Conservation (phyloP, 1,140 invertebrate species). For the Drosophila ercepeae region DNA sequence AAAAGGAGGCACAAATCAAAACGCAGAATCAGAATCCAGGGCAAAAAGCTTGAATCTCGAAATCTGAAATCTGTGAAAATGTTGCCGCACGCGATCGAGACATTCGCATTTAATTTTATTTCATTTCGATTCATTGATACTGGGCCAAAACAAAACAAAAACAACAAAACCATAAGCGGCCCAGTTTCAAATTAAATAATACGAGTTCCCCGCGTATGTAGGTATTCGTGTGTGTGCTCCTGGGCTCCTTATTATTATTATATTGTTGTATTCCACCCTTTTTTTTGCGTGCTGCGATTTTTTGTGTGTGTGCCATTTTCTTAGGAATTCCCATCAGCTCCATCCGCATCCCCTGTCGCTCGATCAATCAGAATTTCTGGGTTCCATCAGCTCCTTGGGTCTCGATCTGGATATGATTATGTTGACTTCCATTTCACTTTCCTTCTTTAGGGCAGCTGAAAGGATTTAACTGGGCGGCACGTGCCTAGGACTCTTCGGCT, state of each 20-base stretch:
- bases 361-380: constrained; percentile 68
- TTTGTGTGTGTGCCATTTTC: constrained; percentile 60
- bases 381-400: constrained; percentile 21
- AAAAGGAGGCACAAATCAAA: constrained; percentile 73
- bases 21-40: constrained; percentile 31
- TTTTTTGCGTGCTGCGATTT: constrained; percentile 72
- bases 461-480: constrained; percentile 40
- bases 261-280: constrained; percentile 81
- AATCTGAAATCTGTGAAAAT: constrained; percentile 69
- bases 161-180: constrained; percentile 15
- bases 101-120: constrained; percentile 70
- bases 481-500: constrained; percentile 63
- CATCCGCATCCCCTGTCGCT: constrained; percentile 55
- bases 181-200: constrained; percentile 81
- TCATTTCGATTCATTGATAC: constrained; percentile 79
- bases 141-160: constrained; percentile 26
- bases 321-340: constrained; percentile 62
- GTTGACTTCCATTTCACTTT: constrained; percentile 59
- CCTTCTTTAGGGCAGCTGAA: constrained; percentile 41
- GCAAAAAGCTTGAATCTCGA: constrained; percentile 39
- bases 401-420: constrained; percentile 28
- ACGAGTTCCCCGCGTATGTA: constrained; percentile 24
- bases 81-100: constrained; percentile 74
- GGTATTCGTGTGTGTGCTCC: constrained; percentile 1
- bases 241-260: constrained; percentile 74